Percentiles rank a stretch among this genome's conserved stretches.
phyloP scores from a whole-genome alignment of 2,113 vertebrate species.

The Gymnorhina tibicen region DNA sequence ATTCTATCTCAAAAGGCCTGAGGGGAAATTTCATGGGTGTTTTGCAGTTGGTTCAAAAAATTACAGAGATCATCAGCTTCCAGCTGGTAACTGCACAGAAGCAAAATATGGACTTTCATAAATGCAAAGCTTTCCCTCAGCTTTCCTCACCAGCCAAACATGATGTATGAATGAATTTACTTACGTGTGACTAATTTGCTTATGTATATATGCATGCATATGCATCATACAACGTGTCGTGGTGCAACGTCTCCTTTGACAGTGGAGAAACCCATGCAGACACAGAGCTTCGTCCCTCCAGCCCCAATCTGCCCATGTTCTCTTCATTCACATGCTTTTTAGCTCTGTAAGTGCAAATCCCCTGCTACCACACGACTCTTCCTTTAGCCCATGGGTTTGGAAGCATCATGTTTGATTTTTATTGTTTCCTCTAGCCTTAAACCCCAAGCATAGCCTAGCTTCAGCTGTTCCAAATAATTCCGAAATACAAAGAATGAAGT shows the following conservation, averaged over 20 bases:
- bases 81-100: neutral
- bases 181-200: neutral
- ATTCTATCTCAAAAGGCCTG: constrained; percentile 4
- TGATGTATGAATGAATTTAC: neutral
- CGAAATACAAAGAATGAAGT: neutral
- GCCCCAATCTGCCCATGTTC: neutral
- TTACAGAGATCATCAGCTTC: neutral
- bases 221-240: neutral
- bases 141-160: neutral
- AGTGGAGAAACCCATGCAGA: neutral
- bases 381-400: neutral
- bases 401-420: neutral
- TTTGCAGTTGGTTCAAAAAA: neutral
- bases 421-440: neutral
- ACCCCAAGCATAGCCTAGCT: neutral
- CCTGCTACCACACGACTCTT: neutral
- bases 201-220: neutral
- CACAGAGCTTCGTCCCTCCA: neutral
- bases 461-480: neutral
- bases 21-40: neutral
- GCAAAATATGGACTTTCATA: neutral
- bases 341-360: neutral
- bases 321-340: neutral
- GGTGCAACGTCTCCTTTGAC: neutral
- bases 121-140: neutral